These are phyloP conservation scores for Physella acuta DNA, from an alignment of 1,140 invertebrate species.

Conservation along the genomic window DNA sequence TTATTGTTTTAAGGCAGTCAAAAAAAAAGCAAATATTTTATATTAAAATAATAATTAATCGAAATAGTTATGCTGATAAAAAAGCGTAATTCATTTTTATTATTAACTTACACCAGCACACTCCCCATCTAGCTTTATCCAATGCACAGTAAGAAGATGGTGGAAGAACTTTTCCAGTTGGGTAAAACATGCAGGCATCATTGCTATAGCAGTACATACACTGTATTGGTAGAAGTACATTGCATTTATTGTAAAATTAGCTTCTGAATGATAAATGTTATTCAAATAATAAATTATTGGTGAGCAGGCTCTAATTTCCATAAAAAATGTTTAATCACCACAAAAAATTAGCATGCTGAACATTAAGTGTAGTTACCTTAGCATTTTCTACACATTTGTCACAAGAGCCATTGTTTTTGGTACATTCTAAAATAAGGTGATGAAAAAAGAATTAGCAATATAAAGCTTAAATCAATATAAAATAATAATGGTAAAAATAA, in stretches of 20 bases:
- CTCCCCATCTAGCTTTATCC: constrained; percentile 43
- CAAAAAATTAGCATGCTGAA: too few species aligned
- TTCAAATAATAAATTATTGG: too few species aligned
- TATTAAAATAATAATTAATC: too few species aligned
- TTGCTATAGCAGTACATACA: constrained; percentile 43
- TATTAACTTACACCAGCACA: constrained; percentile 43
- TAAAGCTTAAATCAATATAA: not conserved
- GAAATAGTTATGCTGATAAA: too few species aligned
- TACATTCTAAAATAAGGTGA: constrained; percentile 18
- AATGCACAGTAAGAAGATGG: constrained; percentile 31
- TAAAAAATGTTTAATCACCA: too few species aligned
- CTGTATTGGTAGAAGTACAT: constrained; percentile 30
- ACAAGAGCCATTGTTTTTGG: constrained; percentile 15
- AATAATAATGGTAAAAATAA: not conserved
- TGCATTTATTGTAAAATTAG: too few species aligned
- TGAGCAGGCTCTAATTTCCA: too few species aligned
- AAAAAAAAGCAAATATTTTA: not conserved
- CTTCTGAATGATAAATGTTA: too few species aligned
- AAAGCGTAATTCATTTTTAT: too few species aligned
- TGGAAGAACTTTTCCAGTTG: constrained; percentile 36
- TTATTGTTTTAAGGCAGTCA: too few species aligned
- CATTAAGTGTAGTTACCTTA: constrained; percentile 19
- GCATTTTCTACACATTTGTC: constrained; percentile 11
- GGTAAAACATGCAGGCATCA: constrained; percentile 38
- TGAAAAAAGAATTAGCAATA: not conserved